Conservation (phyloP, 2,113 vertebrate genomes). For the Phyllostomus discolor region DNA sequence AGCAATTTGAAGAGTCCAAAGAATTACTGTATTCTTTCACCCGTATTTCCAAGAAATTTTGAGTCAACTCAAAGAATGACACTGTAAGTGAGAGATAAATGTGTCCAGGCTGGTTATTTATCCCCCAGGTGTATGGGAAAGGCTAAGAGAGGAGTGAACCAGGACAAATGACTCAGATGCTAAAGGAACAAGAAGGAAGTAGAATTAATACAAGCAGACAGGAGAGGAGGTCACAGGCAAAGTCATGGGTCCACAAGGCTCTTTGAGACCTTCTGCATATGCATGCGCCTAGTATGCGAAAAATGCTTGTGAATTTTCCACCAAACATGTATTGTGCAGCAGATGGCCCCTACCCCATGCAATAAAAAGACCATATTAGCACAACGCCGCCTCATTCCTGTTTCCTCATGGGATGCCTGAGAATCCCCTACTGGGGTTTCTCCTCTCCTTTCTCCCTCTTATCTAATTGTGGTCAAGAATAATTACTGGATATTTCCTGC, state of each 20-base stretch:
- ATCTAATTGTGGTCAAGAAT: conserved; percentile 27
- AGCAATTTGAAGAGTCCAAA: accelerated
- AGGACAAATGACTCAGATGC: background rate
- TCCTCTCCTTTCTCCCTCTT: background rate
- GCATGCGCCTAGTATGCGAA: background rate
- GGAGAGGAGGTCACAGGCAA: background rate
- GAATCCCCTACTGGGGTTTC: background rate
- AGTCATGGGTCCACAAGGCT: background rate
- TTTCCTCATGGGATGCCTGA: conserved; percentile 38
- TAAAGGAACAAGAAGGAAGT: background rate
- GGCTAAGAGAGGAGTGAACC: background rate
- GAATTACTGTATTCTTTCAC: background rate
- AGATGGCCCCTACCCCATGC: background rate
- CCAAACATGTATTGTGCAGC: background rate
- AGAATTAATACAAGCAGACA: too few relatives aligned
- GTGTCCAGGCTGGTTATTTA: background rate
- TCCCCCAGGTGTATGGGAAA: background rate
- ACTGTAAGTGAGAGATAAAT: accelerated
- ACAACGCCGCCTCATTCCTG: background rate
- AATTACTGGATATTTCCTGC: conserved; percentile 41
- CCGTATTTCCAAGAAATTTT: background rate
- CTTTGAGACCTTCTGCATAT: background rate
- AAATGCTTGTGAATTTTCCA: background rate
- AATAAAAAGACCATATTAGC: conserved; percentile 32
- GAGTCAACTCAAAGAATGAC: background rate